Conservation (phyloP, 2,113 vertebrate genomes). For the Leucopsar rothschildi region DNA sequence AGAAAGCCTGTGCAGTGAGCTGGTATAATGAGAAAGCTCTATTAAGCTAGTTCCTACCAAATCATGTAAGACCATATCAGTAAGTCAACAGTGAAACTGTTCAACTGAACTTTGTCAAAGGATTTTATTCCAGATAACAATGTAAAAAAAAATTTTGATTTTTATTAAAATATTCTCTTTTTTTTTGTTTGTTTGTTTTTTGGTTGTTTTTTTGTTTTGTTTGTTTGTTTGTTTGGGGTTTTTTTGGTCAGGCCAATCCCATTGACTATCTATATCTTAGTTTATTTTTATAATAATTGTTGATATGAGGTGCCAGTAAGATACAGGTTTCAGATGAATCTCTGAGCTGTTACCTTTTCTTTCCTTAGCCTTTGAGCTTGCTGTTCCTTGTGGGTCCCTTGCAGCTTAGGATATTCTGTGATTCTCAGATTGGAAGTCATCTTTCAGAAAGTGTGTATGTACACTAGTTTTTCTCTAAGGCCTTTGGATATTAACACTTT, state of each 20-base stretch:
- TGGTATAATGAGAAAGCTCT: not conserved
- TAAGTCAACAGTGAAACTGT: not conserved
- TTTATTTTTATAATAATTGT: not conserved
- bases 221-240: too few relatives aligned
- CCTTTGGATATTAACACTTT: not conserved
- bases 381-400: not conserved
- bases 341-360: not conserved
- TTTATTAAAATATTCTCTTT: not conserved
- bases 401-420: not conserved
- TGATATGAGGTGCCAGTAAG: not conserved
- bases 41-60: not conserved
- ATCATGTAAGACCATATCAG: not conserved
- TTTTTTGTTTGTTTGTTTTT: not conserved
- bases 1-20: not conserved
- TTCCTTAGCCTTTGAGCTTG: not conserved
- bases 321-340: not conserved
- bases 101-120: not conserved
- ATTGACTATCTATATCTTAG: not conserved
- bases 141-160: not conserved
- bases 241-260: too few relatives aligned
- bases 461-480: not conserved
- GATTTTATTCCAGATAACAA: not conserved
- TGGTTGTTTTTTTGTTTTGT: too few relatives aligned
- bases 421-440: not conserved
- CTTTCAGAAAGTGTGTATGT: not conserved